Conservation (phyloP, 1,140 invertebrate genomes). For the Aphelenchoides avenae region DNA sequence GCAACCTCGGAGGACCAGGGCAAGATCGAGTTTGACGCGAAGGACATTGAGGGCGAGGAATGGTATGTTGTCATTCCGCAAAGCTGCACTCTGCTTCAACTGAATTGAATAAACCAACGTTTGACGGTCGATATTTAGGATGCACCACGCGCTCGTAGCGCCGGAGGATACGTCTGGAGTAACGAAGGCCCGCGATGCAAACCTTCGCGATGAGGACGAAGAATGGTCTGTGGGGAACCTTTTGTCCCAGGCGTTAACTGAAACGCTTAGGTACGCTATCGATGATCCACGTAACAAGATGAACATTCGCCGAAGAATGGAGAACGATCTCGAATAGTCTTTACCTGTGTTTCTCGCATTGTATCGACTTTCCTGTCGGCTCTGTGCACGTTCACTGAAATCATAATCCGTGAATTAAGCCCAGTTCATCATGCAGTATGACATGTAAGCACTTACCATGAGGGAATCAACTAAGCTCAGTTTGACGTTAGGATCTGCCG, state of each 20-base stretch:
- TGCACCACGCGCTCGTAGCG: conserved; percentile 70
- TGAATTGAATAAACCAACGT: too few relatives aligned
- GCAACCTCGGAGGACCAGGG: conserved; percentile 37
- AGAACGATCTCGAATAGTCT: background rate
- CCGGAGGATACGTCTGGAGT: conserved; percentile 72
- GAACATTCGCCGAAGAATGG: conserved; percentile 78
- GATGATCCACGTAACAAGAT: conserved; percentile 78
- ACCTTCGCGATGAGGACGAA: conserved; percentile 72
- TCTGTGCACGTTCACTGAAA: too few relatives aligned
- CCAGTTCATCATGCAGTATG: too few relatives aligned
- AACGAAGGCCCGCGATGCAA: conserved; percentile 88
- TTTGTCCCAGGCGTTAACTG: background rate
- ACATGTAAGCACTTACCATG: too few relatives aligned
- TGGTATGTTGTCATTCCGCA: conserved; percentile 47
- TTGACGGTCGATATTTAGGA: conserved; percentile 64
- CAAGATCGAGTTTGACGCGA: conserved; percentile 41
- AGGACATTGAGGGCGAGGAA: conserved; percentile 56
- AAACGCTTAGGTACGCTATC: conserved; percentile 14
- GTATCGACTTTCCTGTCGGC: too few relatives aligned
- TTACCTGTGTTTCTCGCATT: too few relatives aligned
- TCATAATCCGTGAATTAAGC: too few relatives aligned
- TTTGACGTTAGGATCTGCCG: too few relatives aligned
- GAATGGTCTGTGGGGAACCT: conserved; percentile 90
- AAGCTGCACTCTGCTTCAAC: too few relatives aligned
- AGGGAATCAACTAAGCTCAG: too few relatives aligned